A percentile compares a stretch with the other conserved stretches of the same genome.
phyloP scores from a whole-genome alignment of 2,888 invertebrate species.

The Apodemia duryi region DNA sequence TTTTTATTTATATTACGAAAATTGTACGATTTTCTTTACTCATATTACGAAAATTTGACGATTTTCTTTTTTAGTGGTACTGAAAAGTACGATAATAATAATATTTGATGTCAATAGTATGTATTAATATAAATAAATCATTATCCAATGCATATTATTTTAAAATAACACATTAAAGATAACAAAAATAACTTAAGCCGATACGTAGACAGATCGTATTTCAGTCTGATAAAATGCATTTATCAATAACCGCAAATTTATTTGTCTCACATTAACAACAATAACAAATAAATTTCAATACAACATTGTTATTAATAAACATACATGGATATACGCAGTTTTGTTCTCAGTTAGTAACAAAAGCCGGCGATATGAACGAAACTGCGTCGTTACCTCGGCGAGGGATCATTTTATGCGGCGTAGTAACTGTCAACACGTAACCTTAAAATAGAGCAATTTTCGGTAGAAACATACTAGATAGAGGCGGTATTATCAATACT shows the following conservation, averaged over 20 bases:
- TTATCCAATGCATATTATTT: background rate
- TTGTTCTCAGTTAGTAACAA: constrained; percentile 66
- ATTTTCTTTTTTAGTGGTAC: background rate
- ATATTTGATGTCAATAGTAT: too few species aligned
- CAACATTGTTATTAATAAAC: constrained; percentile 40
- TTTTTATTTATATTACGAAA: too few species aligned
- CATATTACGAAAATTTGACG: too few species aligned
- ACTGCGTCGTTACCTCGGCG: constrained; percentile 61
- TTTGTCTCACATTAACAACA: background rate
- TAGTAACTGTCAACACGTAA: constrained; percentile 61
- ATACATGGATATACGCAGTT: constrained; percentile 57
- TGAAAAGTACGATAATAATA: background rate
- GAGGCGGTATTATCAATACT: constrained; percentile 16
- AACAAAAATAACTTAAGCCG: background rate
- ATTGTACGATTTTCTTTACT: too few species aligned
- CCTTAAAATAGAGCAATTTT: constrained; percentile 42
- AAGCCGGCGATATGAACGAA: constrained; percentile 53
- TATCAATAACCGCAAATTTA: constrained; percentile 4
- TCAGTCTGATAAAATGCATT: background rate
- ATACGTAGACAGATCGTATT: constrained; percentile 1
- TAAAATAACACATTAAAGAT: constrained; percentile 2
- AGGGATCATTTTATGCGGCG: constrained; percentile 57
- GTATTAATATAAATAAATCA: background rate
- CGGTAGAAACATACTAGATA: constrained; percentile 22
- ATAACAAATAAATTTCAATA: constrained; percentile 24